These are phyloP conservation scores for Cremastobaeus sp. DNA, from an alignment of 2,888 invertebrate species.

Conservation along the genomic window DNA sequence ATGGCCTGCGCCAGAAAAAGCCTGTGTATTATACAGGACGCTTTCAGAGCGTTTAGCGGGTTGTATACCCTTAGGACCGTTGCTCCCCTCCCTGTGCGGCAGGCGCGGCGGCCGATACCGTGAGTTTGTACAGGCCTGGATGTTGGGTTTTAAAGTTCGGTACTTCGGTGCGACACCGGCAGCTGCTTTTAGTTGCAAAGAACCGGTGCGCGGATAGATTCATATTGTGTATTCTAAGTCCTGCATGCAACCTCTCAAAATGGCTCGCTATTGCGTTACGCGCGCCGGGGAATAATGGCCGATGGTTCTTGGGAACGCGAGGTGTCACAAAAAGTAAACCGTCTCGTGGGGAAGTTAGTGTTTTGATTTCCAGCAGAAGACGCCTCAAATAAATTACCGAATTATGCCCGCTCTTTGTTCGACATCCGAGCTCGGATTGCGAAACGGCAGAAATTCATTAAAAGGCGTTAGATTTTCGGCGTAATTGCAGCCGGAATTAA, in stretches of 20 bases:
- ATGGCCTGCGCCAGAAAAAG: conserved; percentile 34
- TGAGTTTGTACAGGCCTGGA: conserved; percentile 42
- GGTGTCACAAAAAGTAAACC: conserved; percentile 47
- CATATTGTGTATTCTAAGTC: conserved; percentile 70
- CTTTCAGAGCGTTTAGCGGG: conserved; percentile 45
- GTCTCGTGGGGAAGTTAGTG: conserved; percentile 33
- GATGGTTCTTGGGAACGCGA: conserved; percentile 53
- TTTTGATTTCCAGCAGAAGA: conserved; percentile 25
- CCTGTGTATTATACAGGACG: conserved; percentile 10
- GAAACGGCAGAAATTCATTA: no score
- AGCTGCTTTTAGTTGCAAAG: conserved; percentile 70
- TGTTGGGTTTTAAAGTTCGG: conserved; percentile 69
- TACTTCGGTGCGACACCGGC: conserved; percentile 63
- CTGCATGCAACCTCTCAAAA: conserved; percentile 54
- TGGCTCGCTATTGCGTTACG: conserved; percentile 47
- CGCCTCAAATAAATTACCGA: conserved; percentile 18
- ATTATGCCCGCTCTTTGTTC: no score
- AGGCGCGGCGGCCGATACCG: conserved; percentile 21
- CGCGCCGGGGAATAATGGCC: conserved; percentile 42
- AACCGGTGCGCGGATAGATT: conserved; percentile 74
- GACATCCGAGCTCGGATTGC: no score
- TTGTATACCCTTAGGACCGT: conserved; percentile 43
- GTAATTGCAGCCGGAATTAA: conserved; percentile 5
- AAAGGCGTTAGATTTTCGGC: background rate
- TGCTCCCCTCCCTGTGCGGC: conserved; percentile 23